These are phyloP conservation scores for Pachypanchax playfairii DNA, from an alignment of 2,113 vertebrate genomes.

Conservation along the genomic window DNA sequence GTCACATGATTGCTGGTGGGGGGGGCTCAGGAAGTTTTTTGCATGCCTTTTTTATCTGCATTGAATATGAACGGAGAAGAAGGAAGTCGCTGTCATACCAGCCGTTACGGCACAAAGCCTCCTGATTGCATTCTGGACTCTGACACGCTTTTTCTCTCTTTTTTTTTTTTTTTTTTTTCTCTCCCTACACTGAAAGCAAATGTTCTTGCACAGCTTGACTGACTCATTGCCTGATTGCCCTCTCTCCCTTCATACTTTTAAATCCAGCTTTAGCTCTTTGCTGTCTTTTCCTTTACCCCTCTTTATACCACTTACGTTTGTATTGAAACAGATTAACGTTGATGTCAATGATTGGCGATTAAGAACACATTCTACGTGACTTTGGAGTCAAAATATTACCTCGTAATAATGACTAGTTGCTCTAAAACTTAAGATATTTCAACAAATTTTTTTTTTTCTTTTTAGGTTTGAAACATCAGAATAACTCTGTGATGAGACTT, in stretches of 20 bases:
- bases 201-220: slow-evolving; percentile 72
- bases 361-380: slow-evolving; percentile 1
- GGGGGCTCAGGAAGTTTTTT: slow-evolving; percentile 46
- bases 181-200: slow-evolving; percentile 72
- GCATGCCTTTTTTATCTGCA: slow-evolving; percentile 59
- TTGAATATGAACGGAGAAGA: slow-evolving; percentile 63
- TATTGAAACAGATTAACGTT: slow-evolving; percentile 26
- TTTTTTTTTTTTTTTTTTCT: slow-evolving; percentile 45
- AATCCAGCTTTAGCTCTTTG: slow-evolving; percentile 19
- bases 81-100: slow-evolving; percentile 72
- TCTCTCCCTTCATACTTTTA: slow-evolving; percentile 31
- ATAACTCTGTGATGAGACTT: slow-evolving; percentile 35
- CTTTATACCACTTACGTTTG: background rate
- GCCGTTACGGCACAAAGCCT: slow-evolving; percentile 72
- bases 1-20: slow-evolving; percentile 51
- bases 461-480: slow-evolving; percentile 48
- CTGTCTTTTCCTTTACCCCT: background rate
- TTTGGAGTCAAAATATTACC: background rate
- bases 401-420: background rate
- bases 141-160: slow-evolving; percentile 56
- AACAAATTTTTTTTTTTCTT: slow-evolving; percentile 7
- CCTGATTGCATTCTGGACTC: slow-evolving; percentile 78
- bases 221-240: slow-evolving; percentile 76
- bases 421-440: background rate
- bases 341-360: slow-evolving; percentile 18